Evolutionary conservation across 2,888 invertebrate species (phyloP).

Genomic region (Bombyx huttoni): DNA sequence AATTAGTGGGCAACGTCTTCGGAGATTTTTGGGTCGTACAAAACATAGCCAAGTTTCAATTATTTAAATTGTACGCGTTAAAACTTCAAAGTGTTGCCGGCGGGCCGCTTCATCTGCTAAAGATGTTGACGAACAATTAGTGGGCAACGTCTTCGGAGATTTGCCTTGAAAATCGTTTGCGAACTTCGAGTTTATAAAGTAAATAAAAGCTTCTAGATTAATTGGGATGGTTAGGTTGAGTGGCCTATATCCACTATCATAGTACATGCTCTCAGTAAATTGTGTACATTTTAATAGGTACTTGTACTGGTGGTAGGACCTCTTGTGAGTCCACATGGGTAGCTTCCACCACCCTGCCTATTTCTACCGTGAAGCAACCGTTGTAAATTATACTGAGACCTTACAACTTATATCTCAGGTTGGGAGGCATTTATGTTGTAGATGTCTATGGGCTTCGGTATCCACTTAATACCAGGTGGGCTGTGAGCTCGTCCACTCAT

Average conservation of each 20-base stretch:
- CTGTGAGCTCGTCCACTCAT: no score
- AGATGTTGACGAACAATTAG: slow-evolving; percentile 26
- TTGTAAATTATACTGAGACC: no score
- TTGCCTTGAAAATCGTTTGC: not conserved
- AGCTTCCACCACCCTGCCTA: no score
- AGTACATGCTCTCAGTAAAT: no score
- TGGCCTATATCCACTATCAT: not conserved
- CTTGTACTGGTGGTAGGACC: no score
- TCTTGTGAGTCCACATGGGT: no score
- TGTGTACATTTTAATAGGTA: no score
- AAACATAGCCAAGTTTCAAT: slow-evolving; percentile 41
- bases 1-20: slow-evolving; percentile 16
- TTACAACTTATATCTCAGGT: no score
- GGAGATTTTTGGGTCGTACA: slow-evolving; percentile 11
- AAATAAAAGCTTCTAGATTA: not conserved
- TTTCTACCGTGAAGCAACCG: no score
- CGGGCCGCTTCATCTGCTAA: slow-evolving; percentile 25
- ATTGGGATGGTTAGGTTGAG: not conserved
- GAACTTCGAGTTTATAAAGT: not conserved
- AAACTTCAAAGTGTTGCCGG: slow-evolving; percentile 42
- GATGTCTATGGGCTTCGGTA: no score
- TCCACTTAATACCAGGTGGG: no score
- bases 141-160: slow-evolving; percentile 1
- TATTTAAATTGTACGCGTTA: slow-evolving; percentile 43
- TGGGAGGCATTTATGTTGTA: no score